Percentiles rank a stretch among this genome's conserved stretches.
These are phyloP conservation scores for Nemotelus nigrinus DNA, from an alignment of 2,888 invertebrate genomes.

Conservation along the genomic window DNA sequence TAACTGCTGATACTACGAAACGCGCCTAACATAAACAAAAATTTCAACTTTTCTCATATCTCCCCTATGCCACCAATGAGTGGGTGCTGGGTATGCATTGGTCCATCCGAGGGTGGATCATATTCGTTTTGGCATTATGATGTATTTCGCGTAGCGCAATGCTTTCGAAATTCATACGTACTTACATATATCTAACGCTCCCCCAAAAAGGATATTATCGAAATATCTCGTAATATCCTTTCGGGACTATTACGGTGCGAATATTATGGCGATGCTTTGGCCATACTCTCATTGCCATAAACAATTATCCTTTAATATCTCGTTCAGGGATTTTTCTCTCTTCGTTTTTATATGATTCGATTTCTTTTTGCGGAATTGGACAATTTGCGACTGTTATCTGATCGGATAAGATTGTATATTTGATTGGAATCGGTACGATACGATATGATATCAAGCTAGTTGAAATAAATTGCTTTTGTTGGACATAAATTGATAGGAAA, in stretches of 20 bases:
- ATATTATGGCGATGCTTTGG: conserved; percentile 34
- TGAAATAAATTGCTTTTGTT: conserved; percentile 20
- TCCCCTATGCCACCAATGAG: no score
- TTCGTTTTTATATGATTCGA: conserved; percentile 26
- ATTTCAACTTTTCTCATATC: no score
- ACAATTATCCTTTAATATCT: conserved; percentile 50
- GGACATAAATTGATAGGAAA: not conserved
- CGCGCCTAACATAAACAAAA: no score
- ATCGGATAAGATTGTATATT: conserved; percentile 33
- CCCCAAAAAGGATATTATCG: conserved; percentile 37
- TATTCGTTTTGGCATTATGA: conserved; percentile 29
- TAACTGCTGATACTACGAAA: no score
- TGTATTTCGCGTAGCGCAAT: conserved; percentile 16
- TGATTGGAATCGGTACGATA: not conserved
- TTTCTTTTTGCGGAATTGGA: conserved; percentile 40
- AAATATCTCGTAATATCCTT: conserved; percentile 43
- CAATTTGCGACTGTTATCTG: conserved; percentile 42
- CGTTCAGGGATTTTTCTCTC: conserved; percentile 40
- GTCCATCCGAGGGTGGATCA: not conserved
- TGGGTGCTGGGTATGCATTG: not conserved
- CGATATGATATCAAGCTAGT: conserved; percentile 8
- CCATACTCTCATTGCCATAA: conserved; percentile 44
- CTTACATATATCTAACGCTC: not conserved
- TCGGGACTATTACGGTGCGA: conserved; percentile 40
- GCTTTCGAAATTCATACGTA: conserved; percentile 8